phyloP scores from a whole-genome alignment of 2,113 vertebrate genomes.

The Elaphurus davidianus region DNA sequence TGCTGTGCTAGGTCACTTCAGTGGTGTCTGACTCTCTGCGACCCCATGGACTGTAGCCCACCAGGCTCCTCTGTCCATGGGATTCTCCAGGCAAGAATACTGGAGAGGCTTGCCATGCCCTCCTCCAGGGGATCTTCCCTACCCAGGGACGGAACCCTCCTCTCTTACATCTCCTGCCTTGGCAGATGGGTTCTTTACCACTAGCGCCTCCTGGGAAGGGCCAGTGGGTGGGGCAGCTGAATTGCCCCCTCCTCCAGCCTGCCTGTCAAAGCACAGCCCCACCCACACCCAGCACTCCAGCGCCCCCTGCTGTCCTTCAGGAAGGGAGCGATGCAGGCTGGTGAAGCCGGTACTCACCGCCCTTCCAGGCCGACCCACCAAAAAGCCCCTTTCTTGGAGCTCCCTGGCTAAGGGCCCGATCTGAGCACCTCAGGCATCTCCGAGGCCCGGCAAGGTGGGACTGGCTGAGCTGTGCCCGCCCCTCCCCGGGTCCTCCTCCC shows the following conservation, averaged over 20 bases:
- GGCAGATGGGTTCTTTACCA: not conserved
- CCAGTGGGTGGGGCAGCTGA: not conserved
- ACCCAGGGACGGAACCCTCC: not conserved
- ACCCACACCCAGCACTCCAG: not conserved
- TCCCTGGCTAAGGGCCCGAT: not conserved
- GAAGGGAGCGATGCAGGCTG: not conserved
- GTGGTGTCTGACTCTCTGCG: not conserved
- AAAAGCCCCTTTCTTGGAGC: not conserved
- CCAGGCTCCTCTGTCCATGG: not conserved
- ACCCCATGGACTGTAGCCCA: not conserved
- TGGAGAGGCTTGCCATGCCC: not conserved
- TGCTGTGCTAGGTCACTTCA: not conserved
- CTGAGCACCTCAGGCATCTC: not conserved
- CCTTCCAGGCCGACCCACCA: not conserved
- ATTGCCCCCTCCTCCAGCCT: not conserved
- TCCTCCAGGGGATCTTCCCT: not conserved
- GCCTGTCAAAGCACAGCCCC: too few relatives aligned
- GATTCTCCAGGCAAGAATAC: not conserved
- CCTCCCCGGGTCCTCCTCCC: not conserved
- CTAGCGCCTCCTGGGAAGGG: not conserved
- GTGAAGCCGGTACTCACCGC: rapidly evolving
- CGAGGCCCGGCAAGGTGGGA: not conserved
- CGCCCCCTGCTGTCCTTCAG: not conserved
- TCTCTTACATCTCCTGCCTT: not conserved
- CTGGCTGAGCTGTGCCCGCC: not conserved